Conservation (phyloP, 2,113 vertebrate genomes). For the Passer domesticus region DNA sequence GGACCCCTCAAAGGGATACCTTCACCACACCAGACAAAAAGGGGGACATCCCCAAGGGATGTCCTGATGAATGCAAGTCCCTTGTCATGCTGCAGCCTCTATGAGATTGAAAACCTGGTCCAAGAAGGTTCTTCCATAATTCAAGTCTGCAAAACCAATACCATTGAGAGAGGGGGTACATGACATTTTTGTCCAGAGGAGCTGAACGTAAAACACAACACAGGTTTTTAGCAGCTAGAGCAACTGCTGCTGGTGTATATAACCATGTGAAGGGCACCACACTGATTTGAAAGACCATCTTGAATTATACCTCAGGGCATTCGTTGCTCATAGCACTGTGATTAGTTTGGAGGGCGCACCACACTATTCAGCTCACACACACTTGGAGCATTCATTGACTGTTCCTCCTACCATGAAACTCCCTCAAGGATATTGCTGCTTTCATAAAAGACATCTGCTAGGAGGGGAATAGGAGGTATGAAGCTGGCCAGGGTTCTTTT, state of each 20-base stretch:
- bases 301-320: background rate
- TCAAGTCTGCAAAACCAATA: background rate
- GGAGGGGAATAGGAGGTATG: background rate
- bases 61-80: accelerated
- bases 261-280: accelerated
- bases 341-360: background rate
- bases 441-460: background rate
- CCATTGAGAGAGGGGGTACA: background rate
- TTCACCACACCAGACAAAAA: background rate
- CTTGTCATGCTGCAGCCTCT: background rate
- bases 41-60: background rate
- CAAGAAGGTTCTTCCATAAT: background rate
- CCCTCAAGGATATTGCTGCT: background rate
- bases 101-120: background rate
- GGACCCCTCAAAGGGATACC: background rate
- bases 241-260: background rate
- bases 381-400: background rate
- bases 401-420: background rate
- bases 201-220: background rate
- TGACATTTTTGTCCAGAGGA: background rate
- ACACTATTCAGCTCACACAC: background rate
- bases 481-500: background rate
- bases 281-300: background rate
- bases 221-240: background rate
- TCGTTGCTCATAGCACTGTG: background rate